phyloP scores from a whole-genome alignment of 1,140 invertebrate genomes.

The Cherax destructor region DNA sequence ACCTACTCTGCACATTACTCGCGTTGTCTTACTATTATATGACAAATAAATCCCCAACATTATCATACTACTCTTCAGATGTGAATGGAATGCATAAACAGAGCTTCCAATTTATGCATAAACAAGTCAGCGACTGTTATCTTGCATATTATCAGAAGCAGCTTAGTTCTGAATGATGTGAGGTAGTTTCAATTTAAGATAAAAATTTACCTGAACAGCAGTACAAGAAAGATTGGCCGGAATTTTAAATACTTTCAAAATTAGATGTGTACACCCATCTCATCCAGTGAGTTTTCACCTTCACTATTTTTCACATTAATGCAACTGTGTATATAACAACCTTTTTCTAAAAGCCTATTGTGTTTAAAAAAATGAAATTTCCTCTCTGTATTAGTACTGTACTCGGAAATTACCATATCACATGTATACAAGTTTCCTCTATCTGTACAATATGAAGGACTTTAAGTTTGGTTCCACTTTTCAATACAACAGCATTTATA shows the following conservation, averaged over 20 bases:
- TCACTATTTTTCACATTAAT: background rate
- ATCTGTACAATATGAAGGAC: background rate
- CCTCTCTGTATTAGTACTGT: too few relatives aligned
- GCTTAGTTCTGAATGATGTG: slow-evolving; percentile 10
- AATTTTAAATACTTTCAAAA: background rate
- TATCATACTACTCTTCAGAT: slow-evolving; percentile 19
- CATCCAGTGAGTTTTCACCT: background rate
- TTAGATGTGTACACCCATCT: background rate
- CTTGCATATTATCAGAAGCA: slow-evolving; percentile 10
- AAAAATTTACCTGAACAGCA: slow-evolving; percentile 11
- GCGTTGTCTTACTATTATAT: background rate
- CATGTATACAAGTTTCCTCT: background rate
- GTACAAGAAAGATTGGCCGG: slow-evolving; percentile 12
- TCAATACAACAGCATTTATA: background rate
- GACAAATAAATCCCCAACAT: background rate
- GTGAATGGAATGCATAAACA: slow-evolving; percentile 5
- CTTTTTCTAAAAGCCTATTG: background rate
- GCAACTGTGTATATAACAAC: background rate
- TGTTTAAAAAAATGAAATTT: background rate
- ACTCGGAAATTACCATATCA: background rate
- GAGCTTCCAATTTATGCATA: background rate
- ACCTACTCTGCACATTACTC: background rate
- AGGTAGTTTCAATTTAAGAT: slow-evolving; percentile 10
- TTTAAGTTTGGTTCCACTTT: background rate
- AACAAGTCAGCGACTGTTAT: background rate